phyloP scores from a whole-genome alignment of 2,797 vertebrate species.

The Malurus splendens region DNA sequence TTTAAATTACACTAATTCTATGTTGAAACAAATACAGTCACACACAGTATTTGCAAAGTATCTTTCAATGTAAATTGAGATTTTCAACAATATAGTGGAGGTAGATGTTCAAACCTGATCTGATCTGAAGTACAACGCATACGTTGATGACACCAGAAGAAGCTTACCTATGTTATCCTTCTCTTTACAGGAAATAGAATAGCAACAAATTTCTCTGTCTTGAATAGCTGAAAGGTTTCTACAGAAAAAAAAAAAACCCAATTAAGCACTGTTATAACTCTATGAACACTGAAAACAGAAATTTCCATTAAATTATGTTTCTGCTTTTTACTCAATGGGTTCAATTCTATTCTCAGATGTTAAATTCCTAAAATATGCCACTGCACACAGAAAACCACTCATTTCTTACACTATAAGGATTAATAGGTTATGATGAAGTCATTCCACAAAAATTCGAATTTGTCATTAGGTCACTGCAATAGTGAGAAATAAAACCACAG shows the following conservation, averaged over 20 bases:
- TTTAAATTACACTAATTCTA: neutral
- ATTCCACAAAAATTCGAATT: neutral
- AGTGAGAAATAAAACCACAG: neutral
- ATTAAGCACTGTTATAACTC: neutral
- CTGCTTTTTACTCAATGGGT: neutral
- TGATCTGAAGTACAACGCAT: neutral
- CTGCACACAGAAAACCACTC: neutral
- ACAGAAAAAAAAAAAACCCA: neutral
- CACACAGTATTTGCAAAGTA: neutral
- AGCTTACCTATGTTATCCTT: constrained; percentile 86
- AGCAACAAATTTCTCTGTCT: constrained; percentile 86
- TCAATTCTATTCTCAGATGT: neutral
- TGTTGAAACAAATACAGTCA: neutral
- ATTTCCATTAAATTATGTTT: neutral
- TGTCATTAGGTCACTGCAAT: neutral
- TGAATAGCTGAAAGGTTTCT: constrained; percentile 86
- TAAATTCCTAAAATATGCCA: neutral
- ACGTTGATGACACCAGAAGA: neutral
- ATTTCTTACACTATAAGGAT: neutral
- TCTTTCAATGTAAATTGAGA: neutral
- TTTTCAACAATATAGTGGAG: neutral
- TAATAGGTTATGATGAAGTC: neutral
- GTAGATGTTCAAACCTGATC: neutral
- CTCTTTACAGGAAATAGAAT: constrained; percentile 68
- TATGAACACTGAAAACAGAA: neutral